Conservation (phyloP, 2,797 vertebrate species). For the Chaetophractus vellerosus region DNA sequence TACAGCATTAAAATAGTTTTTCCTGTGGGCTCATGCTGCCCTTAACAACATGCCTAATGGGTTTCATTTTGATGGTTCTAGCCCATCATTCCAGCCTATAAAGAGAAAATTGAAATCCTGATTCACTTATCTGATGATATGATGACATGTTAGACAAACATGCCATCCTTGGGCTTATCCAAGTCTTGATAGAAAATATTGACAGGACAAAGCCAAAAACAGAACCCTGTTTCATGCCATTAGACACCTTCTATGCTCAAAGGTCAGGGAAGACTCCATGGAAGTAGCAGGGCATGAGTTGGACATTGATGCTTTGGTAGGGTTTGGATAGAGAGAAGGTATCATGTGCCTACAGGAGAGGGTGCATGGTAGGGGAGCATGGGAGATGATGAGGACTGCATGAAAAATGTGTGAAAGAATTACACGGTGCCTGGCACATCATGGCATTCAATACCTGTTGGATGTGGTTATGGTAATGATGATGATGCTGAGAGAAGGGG, state of each 20-base stretch:
- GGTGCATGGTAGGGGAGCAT: background rate
- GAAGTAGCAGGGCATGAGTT: background rate
- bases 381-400: background rate
- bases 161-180: background rate
- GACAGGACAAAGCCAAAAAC: background rate
- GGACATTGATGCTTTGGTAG: background rate
- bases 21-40: background rate
- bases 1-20: background rate
- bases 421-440: too few species aligned
- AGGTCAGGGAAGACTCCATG: background rate
- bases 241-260: background rate
- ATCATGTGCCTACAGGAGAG: background rate
- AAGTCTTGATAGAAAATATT: background rate
- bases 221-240: background rate
- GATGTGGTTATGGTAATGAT: background rate
- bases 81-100: background rate
- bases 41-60: background rate
- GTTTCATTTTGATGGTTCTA: background rate
- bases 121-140: background rate
- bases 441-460: background rate
- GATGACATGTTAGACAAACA: background rate
- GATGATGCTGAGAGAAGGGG: background rate
- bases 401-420: slow-evolving; percentile 13
- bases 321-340: background rate
- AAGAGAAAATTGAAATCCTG: background rate